phyloP scores from a whole-genome alignment of 2,888 invertebrate genomes.

The Agonopterix heracliana region DNA sequence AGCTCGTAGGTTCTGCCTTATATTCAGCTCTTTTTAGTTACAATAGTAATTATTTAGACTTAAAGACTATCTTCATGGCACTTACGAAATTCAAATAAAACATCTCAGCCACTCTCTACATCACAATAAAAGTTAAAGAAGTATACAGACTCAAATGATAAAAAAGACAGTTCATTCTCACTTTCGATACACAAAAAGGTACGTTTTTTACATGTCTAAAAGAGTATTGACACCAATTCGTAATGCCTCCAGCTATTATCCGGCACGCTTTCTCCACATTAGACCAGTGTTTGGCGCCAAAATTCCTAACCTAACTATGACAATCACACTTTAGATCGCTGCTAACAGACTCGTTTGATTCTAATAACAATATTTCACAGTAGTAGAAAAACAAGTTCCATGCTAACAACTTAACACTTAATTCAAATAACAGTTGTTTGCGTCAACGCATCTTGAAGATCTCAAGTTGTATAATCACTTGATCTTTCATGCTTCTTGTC shows the following conservation, averaged over 20 bases:
- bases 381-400: neutral
- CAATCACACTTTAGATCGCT: conserved; percentile 11
- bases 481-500: conserved; percentile 26
- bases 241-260: conserved; percentile 40
- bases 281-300: conserved; percentile 53
- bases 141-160: too few species aligned
- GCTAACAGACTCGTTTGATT: neutral
- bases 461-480: conserved; percentile 27
- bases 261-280: conserved; percentile 52
- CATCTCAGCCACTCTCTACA: too few species aligned
- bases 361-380: neutral
- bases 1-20: too few species aligned
- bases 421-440: conserved; percentile 1
- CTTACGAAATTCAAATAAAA: too few species aligned
- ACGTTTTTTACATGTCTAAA: conserved; percentile 22
- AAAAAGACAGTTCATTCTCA: too few species aligned
- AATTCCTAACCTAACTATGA: conserved; percentile 53
- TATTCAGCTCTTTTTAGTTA: too few species aligned
- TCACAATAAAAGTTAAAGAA: too few species aligned
- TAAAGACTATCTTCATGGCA: too few species aligned
- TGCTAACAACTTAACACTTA: conserved; percentile 2
- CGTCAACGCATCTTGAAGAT: conserved; percentile 22
- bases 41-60: too few species aligned
- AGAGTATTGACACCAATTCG: conserved; percentile 41
- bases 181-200: too few species aligned